Evolutionary conservation across 2,888 invertebrate species (phyloP), one percentile per base, ranked within the genome.

Genomic region (Euplexia lucipara): DNA sequence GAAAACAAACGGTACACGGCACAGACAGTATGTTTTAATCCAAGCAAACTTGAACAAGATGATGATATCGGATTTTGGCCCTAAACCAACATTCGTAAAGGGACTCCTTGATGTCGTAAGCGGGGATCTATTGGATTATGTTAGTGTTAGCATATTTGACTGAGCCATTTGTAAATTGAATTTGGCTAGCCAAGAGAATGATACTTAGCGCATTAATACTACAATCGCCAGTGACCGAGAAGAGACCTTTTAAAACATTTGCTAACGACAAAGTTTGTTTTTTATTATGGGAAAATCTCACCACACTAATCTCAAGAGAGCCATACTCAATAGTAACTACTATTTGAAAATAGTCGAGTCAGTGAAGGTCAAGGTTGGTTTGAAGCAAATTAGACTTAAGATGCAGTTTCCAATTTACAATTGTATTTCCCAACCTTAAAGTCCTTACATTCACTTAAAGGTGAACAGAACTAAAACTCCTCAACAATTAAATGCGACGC

Each of bases 401-500:
- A 6, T 12, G 16, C 16, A 39, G 22, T 18, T 60, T 26, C 9
- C n/a, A n/a, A 12, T 42, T 35, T 37, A 45, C 10, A 26, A 26
- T 34, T 34, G 30, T 10, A 39, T 70, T 58, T 58, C 22, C n/a
- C 30, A 71, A 70, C 30, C 30, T 22, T 35, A 16, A 35, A 56
- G n/a, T 35, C 10, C 26, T 48, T 49, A 30, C 57, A 68, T 68
- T 62, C 12, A 47, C 9, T 49, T 53, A 68, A 74, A 74, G 72
- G 74, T 74, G 58, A 63, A 45, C 41, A 53, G 32, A 64, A 49
- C 56, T 62, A 53, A 64, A 51, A 44, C 41, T 52, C 34, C 37
- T 54, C 12, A 53, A 64, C 64, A 75, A 75, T 62, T 74, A 76
- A 78, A 80, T 51, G 65, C 63, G 34, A 65, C 45, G 53, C 18